Percentiles rank a stretch among this genome's conserved stretches.
Conservation (phyloP, 1,140 invertebrate species). For the Drosophila parabipectinata region DNA sequence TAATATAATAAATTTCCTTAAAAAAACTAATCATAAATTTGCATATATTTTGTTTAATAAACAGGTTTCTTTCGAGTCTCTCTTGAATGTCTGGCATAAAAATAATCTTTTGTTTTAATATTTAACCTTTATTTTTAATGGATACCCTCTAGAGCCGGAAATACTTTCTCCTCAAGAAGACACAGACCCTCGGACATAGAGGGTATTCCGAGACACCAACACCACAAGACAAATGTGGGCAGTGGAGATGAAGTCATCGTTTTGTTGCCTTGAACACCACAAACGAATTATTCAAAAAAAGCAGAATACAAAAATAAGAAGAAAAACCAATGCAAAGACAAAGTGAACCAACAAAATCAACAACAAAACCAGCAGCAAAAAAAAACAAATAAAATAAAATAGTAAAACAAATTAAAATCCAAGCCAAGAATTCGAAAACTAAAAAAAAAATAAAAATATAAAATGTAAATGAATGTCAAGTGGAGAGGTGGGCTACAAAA, state of each 20-base stretch:
- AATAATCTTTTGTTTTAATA: not conserved
- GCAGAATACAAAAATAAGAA: conserved; percentile 12
- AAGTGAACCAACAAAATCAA: conserved; percentile 5
- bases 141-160: not conserved
- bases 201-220: conserved; percentile 19
- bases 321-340: conserved; percentile 6
- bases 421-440: conserved; percentile 6
- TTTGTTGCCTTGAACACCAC: conserved; percentile 56
- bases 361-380: too few relatives aligned
- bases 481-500: not conserved
- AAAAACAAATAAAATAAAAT: conserved; percentile 27
- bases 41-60: not conserved
- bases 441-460: not conserved
- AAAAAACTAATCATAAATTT: too few relatives aligned
- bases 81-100: too few relatives aligned
- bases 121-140: not conserved
- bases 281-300: conserved; percentile 7
- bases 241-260: conserved; percentile 73
- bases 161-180: conserved; percentile 5
- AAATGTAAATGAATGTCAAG: not conserved
- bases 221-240: conserved; percentile 34
- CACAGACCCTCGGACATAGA: not conserved
- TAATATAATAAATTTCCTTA: not conserved
- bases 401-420: conserved; percentile 30
- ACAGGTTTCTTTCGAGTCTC: not conserved